These are phyloP conservation scores for Schizothorax lantsangensis DNA, from an alignment of 2,797 vertebrate genomes.

Conservation along the genomic window DNA sequence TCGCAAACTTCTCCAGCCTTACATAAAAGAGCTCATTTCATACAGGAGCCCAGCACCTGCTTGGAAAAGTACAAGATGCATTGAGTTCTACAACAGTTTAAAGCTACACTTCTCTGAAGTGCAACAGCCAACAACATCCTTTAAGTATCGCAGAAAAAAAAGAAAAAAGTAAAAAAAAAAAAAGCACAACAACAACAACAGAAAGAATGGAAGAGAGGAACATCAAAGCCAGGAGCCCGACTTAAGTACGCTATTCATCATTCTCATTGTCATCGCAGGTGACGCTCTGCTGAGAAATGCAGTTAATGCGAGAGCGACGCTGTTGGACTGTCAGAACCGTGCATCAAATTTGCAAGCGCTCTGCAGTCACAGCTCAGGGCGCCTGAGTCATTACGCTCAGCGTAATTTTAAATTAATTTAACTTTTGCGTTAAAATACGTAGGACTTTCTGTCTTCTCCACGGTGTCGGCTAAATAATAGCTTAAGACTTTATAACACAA, in stretches of 20 bases:
- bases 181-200: not conserved
- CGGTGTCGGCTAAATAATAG: slow-evolving; percentile 38
- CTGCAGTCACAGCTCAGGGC: slow-evolving; percentile 24
- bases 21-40: slow-evolving; percentile 49
- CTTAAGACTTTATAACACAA: slow-evolving; percentile 41
- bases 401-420: slow-evolving; percentile 41
- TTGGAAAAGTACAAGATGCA: slow-evolving; percentile 35
- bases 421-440: slow-evolving; percentile 45
- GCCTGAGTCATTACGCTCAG: slow-evolving; percentile 23
- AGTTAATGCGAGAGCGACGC: slow-evolving; percentile 43
- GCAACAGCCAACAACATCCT: slow-evolving; percentile 18
- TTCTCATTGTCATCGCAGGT: slow-evolving; percentile 49
- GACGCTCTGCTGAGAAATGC: slow-evolving; percentile 50
- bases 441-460: slow-evolving; percentile 23
- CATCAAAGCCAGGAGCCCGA: slow-evolving; percentile 36
- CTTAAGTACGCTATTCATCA: slow-evolving; percentile 44
- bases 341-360: slow-evolving; percentile 36
- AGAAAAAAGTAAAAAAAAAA: not conserved
- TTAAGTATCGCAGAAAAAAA: slow-evolving; percentile 22
- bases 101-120: slow-evolving; percentile 41
- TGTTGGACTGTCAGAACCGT: slow-evolving; percentile 29
- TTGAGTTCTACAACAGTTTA: slow-evolving; percentile 40
- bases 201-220: slow-evolving; percentile 33
- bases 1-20: slow-evolving; percentile 67
- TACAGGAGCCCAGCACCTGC: slow-evolving; percentile 38